Base-by-base conservation (phyloP, 2,113 vertebrate species). In the Leucoraja erinaceus region DNA sequence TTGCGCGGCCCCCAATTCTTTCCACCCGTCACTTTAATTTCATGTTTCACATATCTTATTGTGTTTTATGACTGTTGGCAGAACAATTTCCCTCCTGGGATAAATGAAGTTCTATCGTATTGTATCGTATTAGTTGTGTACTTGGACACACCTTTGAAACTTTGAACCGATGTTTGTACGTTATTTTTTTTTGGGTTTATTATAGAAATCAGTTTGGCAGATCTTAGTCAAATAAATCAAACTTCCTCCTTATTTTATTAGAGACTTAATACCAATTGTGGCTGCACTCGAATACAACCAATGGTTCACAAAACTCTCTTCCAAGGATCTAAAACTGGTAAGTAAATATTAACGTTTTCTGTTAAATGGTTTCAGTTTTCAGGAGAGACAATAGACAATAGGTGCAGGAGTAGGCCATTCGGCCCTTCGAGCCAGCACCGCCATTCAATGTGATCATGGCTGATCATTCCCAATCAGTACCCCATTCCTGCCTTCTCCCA, bases 221-320 rank as follows among this genome's bases (percentile, higher is more conserved):
- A 72, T 25, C 20, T 91, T 20, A 28, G 66, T 70, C 31, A 25
- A 91, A 91, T 91, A 91, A 79, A 72, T 91, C 33, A 91, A 91
- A 72, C 16, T 91, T 95, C 92, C 93, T 93, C 93, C 94, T 95
- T 95, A 93, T 94, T 90, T 86, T 96, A 94, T 93, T 95, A 99
- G 98, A 96, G 98, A 99, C 96, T 97, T 99, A 95, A 97, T 99
- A 95, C 98, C 98, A 70, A 99, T 99, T 94, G 97, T 99, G 93
- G 98, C 98, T 91, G 98, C 98, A 3, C 95, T 99, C 95, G 98
- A 99, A 92, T 99, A 98, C 93, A 99, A 99, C 95, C 98, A 98
- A 95, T 99, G 98, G 98, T 99, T 99, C 96, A 98, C 97, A 94
- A 99, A 98, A 94, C 96, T 99, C 93, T 98, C 98, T 93, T 98